Evolutionary conservation across 2,113 vertebrate genomes (phyloP), one percentile per base, ranked within the genome.

Genomic region (Macrotus californicus): DNA sequence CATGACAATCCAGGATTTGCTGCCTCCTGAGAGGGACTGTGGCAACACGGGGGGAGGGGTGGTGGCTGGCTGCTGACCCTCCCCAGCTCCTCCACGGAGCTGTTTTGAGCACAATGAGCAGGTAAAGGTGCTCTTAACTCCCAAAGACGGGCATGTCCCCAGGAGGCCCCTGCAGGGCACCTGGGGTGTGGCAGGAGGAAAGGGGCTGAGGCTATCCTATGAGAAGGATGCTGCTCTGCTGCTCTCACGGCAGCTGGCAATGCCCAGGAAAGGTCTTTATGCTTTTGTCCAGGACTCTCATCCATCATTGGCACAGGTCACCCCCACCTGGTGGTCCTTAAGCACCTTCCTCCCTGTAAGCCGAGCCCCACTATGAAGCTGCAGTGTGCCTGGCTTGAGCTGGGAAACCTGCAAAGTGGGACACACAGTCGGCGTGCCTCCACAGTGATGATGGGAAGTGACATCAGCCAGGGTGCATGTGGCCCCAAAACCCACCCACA

Each of bases 391-490:
- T 22, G 21, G 67, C 39, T 19, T 54, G 75, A 88, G 36, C 29
- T 5, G 11, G 31, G 59, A 66, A 59, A 22, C 26, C 5, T 36
- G 76, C 31, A 15, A 19, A 39, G 22, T 4, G 6, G 19, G 66
- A 31, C 19, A 41, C n/a, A 39, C 0, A 31, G 19, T 56, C n/a
- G 41, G 50, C 7, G 34, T 3, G n/a, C n/a, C 34, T 24, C 64
- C 16, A 6, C 15, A 54, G 73, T 22, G 1, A 21, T 6, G 29
- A 31, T 5, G 11, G 81, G n/a, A 21, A 75, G 69, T n/a, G n/a
- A 77, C 8, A 1, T 12, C 10, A 14, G 70, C 31, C 18, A 3
- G 54, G 18, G 61, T 0, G 0, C 31, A 54, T 36, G 21, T 0
- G 0, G 61, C 1, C 36, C 19, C 5, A 7, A 21, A 24, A 52